Conservation (phyloP, 2,797 vertebrate species). For the Hyperoplus lanceolatus region DNA sequence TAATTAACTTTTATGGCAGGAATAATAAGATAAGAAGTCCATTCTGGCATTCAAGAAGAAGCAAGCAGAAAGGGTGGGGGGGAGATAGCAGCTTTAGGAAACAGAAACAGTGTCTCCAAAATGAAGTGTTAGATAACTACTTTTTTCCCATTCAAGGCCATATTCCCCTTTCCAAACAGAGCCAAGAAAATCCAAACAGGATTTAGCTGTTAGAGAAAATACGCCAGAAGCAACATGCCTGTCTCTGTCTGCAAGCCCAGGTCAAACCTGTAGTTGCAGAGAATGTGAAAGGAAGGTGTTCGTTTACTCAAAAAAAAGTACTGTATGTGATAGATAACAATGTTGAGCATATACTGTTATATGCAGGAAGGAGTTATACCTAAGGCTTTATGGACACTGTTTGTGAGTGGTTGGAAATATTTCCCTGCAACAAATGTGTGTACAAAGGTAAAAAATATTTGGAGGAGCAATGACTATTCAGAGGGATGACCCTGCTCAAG, state of each 20-base stretch:
- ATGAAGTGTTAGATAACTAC: constrained; percentile 40
- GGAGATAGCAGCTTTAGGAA: constrained; percentile 3
- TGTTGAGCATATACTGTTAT: too few species aligned
- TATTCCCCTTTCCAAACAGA: not conserved
- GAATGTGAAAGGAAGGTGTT: not conserved
- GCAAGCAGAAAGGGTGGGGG: not conserved
- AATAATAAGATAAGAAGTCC: not conserved
- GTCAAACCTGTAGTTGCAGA: not conserved
- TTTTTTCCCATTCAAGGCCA: constrained; percentile 4
- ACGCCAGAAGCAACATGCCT: not conserved
- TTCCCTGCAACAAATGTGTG: not conserved
- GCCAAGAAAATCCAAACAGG: not conserved
- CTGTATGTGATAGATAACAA: not conserved
- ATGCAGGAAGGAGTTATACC: not conserved
- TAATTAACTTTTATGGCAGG: not conserved
- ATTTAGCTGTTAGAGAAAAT: not conserved
- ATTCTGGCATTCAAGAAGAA: constrained; percentile 1
- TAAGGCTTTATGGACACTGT: not conserved
- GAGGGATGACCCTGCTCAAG: not conserved
- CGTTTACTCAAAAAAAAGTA: fast-evolving
- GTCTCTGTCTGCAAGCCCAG: not conserved
- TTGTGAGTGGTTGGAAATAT: not conserved
- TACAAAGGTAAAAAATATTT: not conserved
- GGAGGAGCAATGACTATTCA: not conserved
- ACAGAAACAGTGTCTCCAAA: constrained; percentile 28